Evolutionary conservation across 1,140 invertebrate species (phyloP).

Genomic region (Sitobion miscanthi): DNA sequence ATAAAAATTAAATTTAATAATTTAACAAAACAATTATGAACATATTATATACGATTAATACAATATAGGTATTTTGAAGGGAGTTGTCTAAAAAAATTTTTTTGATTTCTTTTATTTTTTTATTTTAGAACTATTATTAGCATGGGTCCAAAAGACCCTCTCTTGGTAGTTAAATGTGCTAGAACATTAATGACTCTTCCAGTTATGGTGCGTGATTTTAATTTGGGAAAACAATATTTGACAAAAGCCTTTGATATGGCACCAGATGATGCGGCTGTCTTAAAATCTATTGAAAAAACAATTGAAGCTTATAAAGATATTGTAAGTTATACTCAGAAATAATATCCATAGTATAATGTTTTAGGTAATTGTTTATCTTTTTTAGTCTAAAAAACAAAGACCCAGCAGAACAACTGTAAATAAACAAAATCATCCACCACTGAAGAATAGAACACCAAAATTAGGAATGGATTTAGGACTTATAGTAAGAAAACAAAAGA

Average conservation of each 20-base stretch:
- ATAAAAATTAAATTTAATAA: no score
- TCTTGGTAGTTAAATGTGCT: slow-evolving; percentile 18
- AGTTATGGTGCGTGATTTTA: slow-evolving; percentile 9
- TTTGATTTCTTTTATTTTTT: not conserved
- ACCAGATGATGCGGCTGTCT: slow-evolving; percentile 17
- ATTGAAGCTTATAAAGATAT: not conserved
- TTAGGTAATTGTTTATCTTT: not conserved
- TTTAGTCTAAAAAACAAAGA: not conserved
- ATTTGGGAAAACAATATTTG: slow-evolving; percentile 40
- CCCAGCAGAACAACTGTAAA: not conserved
- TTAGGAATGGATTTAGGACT: not conserved
- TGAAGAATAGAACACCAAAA: not conserved
- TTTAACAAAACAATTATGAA: no score
- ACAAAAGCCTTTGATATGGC: not conserved
- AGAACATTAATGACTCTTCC: slow-evolving; percentile 44
- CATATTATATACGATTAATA: no score
- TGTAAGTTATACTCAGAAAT: slow-evolving; percentile 19
- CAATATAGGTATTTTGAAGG: not conserved
- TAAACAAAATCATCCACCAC: not conserved
- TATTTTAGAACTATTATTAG: slow-evolving; percentile 36
- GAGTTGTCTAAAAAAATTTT: not conserved
- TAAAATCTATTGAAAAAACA: slow-evolving; percentile 25
- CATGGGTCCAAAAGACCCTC: slow-evolving; percentile 44
- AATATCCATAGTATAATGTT: not conserved
- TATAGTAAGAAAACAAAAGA: slow-evolving; percentile 13